phyloP scores from a whole-genome alignment of 2,113 vertebrate species.

The Tor tambroides region DNA sequence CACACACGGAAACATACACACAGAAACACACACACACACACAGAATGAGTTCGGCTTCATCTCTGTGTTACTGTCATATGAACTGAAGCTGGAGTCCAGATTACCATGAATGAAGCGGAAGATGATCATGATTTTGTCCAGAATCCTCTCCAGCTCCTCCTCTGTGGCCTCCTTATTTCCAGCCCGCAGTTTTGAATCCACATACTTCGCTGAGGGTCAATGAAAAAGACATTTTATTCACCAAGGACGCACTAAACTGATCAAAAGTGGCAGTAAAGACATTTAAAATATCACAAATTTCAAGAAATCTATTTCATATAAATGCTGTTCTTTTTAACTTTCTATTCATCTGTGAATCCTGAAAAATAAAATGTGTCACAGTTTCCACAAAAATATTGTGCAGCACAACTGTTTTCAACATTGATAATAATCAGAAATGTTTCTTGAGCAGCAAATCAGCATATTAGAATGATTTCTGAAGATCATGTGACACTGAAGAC shows the following conservation, averaged over 20 bases:
- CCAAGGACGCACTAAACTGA: neutral
- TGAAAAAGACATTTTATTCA: neutral
- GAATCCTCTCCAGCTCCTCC: slow-evolving; percentile 97
- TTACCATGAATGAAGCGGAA: slow-evolving; percentile 99
- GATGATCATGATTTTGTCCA: slow-evolving; percentile 99
- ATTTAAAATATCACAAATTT: neutral
- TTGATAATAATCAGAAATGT: neutral
- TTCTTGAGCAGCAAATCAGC: too few species aligned
- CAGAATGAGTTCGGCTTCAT: neutral
- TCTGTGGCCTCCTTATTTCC: slow-evolving; percentile 99
- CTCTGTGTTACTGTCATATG: neutral
- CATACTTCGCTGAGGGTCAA: slow-evolving; percentile 85
- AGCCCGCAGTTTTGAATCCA: slow-evolving; percentile 95
- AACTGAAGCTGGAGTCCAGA: neutral
- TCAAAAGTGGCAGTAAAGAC: neutral
- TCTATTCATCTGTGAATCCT: neutral
- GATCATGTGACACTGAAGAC: too few species aligned
- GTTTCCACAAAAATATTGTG: neutral
- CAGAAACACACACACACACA: neutral
- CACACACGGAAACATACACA: neutral
- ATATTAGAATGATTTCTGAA: too few species aligned
- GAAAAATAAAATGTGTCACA: neutral
- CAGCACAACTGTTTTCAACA: neutral
- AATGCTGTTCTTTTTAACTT: neutral
- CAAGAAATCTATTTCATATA: neutral